phyloP scores from a whole-genome alignment of 2,888 invertebrate genomes.

The Hyppa rectilinea region DNA sequence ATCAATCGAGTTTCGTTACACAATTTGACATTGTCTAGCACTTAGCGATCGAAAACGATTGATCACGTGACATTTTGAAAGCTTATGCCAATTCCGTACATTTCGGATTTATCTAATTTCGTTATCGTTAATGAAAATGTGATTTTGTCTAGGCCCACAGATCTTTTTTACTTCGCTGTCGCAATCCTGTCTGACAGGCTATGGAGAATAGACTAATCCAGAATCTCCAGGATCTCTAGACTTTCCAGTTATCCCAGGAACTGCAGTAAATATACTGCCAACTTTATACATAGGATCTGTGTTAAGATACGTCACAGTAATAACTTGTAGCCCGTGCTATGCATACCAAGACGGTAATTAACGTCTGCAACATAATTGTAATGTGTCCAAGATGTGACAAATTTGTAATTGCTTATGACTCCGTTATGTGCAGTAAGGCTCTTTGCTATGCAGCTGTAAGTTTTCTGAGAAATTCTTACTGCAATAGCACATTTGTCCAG shows the following conservation, averaged over 20 bases:
- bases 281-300: constrained; percentile 33
- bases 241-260: constrained; percentile 9
- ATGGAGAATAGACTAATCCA: no score
- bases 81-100: no score
- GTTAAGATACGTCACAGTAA: constrained; percentile 34
- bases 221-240: constrained; percentile 2
- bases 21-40: no score
- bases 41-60: no score
- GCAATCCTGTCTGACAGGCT: neutral
- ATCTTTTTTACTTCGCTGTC: neutral
- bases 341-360: constrained; percentile 46
- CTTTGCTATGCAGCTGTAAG: constrained; percentile 2
- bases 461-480: constrained; percentile 1
- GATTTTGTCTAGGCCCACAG: no score
- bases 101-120: no score
- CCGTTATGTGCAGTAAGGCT: constrained; percentile 16
- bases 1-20: no score
- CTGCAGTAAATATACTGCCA: constrained; percentile 24
- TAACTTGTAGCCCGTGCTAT: constrained; percentile 24
- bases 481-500: neutral
- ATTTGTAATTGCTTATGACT: constrained; percentile 45
- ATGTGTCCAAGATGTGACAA: constrained; percentile 46
- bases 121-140: no score
- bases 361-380: constrained; percentile 43
- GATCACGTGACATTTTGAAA: no score